Percentiles rank a stretch among this genome's conserved stretches.
phyloP scores from a whole-genome alignment of 2,888 invertebrate species.

The Tenthredo amoena region DNA sequence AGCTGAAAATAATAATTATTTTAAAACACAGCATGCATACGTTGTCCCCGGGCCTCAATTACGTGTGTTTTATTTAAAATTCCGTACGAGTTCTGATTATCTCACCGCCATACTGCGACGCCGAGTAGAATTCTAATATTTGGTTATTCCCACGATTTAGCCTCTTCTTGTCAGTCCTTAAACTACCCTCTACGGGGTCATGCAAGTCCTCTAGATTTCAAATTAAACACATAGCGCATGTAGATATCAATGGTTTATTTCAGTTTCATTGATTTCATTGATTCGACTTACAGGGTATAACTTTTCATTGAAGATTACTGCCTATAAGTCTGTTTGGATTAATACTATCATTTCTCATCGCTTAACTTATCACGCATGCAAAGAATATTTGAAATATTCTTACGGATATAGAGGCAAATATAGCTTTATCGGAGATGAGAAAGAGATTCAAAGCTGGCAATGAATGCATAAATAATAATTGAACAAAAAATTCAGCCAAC shows the following conservation, averaged over 20 bases:
- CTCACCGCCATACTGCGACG: constrained; percentile 61
- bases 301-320: neutral
- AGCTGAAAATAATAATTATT: constrained; percentile 56
- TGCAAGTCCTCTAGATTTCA: constrained; percentile 14
- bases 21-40: constrained; percentile 54
- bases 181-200: neutral
- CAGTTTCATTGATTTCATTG: neutral
- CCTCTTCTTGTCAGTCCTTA: constrained; percentile 45
- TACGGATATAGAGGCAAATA: neutral
- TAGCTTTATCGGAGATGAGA: neutral
- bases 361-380: neutral
- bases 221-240: constrained; percentile 1
- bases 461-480: neutral
- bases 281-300: neutral
- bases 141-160: constrained; percentile 53
- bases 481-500: neutral
- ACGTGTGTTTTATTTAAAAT: constrained; percentile 68
- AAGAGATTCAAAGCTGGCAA: neutral
- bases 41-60: constrained; percentile 59
- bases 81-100: constrained; percentile 64
- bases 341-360: neutral
- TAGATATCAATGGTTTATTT: neutral
- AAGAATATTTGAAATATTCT: neutral
- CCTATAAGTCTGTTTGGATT: neutral
- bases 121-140: constrained; percentile 65